Evolutionary conservation across 2,888 invertebrate genomes (phyloP), one percentile per base, ranked within the genome.

Genomic region (Athetis lepigone): DNA sequence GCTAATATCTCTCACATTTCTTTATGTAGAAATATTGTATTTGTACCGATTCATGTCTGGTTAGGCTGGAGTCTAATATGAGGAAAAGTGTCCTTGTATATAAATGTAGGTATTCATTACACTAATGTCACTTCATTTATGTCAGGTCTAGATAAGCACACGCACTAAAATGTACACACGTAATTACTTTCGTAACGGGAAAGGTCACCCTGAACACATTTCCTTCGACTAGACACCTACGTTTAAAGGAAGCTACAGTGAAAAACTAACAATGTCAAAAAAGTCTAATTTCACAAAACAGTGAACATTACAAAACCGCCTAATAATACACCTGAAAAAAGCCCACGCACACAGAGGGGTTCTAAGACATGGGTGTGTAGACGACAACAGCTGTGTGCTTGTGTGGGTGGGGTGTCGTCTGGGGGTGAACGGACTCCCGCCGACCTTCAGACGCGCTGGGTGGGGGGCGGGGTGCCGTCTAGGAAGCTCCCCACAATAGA

Each of bases 381-480:
- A 68, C 46, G 16, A 4, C 11, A n/a, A n/a, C n/a, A n/a, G n/a
- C 21, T 4, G 45, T 36, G 63, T 52, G 61, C n/a, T 42, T 58
- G 65, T 77, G 63, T 51, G 58, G 13, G 75, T 47, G 74, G 67
- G 65, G 81, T 68, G 73, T 70, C 69, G 81, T 64, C 73, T 75
- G 85, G 79, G 91, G 92, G 90, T 94, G 91, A 94, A 92, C 89
- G 92, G 82, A 89, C 92, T 87, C 86, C 85, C 75, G 37, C 70
- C 90, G 94, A 94, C 94, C 94, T 94, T 94, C 94, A 94, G 94
- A 94, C 94, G 69, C 75, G 83, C 75, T 71, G 81, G 81, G 75
- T 62, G 84, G 84, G 79, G 73, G 76, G 62, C 85, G 80, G 57
- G 80, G 83, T 61, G 84, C 81, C 80, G 92, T 92, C 92, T 90